These are phyloP conservation scores for Rhingia rostrata DNA, from an alignment of 2,888 invertebrate genomes.

Conservation along the genomic window DNA sequence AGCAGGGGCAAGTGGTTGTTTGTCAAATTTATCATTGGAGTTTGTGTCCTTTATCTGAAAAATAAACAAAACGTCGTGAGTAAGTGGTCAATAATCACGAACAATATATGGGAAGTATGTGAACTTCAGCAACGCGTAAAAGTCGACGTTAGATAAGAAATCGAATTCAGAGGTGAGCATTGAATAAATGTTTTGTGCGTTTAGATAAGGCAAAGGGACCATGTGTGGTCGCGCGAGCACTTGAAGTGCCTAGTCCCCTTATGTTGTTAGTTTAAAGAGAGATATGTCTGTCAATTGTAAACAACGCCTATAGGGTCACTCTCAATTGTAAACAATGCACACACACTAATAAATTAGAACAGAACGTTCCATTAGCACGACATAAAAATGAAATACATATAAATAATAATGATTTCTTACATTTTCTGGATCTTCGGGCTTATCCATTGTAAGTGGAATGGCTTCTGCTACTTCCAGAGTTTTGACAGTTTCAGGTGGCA, in stretches of 20 bases:
- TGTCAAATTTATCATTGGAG: conserved; percentile 43
- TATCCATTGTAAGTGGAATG: conserved; percentile 20
- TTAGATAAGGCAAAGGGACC: too few species aligned
- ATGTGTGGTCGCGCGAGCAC: too few species aligned
- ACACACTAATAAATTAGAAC: too few species aligned
- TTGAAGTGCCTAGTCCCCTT: too few species aligned
- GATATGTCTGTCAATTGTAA: too few species aligned
- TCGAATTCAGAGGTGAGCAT: too few species aligned
- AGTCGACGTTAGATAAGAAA: neutral
- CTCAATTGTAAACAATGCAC: too few species aligned
- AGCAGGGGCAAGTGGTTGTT: conserved; percentile 3
- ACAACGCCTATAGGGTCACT: too few species aligned
- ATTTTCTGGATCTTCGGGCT: conserved; percentile 43
- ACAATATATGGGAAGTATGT: neutral
- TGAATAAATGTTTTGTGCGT: too few species aligned
- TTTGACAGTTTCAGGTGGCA: conserved; percentile 30
- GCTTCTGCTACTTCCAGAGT: conserved; percentile 12
- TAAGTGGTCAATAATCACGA: too few species aligned
- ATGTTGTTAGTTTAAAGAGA: too few species aligned
- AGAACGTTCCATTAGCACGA: neutral
- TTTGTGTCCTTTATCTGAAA: conserved; percentile 38
- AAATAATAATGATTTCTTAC: conserved; percentile 23
- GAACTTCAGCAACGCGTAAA: neutral
- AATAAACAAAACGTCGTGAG: neutral
- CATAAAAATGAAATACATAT: neutral